These are phyloP conservation scores for Monarcha castaneiventris DNA, from an alignment of 2,113 vertebrate species.

Conservation along the genomic window DNA sequence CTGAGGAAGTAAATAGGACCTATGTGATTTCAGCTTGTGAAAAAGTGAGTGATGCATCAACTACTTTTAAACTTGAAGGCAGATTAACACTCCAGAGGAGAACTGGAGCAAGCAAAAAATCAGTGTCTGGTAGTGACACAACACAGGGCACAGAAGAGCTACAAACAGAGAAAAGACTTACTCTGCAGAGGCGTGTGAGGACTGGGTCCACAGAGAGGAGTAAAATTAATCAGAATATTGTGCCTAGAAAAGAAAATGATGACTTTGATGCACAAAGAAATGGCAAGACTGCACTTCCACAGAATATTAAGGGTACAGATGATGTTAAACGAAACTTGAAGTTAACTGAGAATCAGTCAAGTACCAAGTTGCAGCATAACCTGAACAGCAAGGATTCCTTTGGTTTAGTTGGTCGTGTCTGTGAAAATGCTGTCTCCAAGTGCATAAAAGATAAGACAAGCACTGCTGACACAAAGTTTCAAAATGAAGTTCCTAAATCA, in stretches of 20 bases:
- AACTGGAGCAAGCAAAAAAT: constrained; percentile 60
- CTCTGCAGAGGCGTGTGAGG: constrained; percentile 70
- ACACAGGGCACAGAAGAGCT: background rate
- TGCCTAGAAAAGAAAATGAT: background rate
- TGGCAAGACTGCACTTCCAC: constrained; percentile 6
- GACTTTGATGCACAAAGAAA: background rate
- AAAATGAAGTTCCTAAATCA: background rate
- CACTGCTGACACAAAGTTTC: background rate
- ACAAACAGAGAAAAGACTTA: constrained; percentile 63
- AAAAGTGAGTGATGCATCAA: background rate
- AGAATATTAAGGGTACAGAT: background rate
- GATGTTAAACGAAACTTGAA: background rate
- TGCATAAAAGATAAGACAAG: background rate
- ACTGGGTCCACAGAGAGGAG: constrained; percentile 54
- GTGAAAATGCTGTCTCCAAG: background rate
- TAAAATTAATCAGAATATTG: background rate
- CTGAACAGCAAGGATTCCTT: background rate
- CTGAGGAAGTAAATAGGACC: constrained; percentile 77
- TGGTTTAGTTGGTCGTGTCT: background rate
- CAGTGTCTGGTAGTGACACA: background rate
- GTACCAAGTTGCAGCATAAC: background rate
- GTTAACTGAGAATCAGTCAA: background rate
- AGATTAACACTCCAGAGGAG: constrained; percentile 81
- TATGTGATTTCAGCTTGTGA: constrained; percentile 80
- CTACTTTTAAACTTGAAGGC: constrained; percentile 13